Evolutionary conservation across 1,140 invertebrate genomes (phyloP), one percentile per base, ranked within the genome.

Genomic region (Leptestheria dahalacensis): DNA sequence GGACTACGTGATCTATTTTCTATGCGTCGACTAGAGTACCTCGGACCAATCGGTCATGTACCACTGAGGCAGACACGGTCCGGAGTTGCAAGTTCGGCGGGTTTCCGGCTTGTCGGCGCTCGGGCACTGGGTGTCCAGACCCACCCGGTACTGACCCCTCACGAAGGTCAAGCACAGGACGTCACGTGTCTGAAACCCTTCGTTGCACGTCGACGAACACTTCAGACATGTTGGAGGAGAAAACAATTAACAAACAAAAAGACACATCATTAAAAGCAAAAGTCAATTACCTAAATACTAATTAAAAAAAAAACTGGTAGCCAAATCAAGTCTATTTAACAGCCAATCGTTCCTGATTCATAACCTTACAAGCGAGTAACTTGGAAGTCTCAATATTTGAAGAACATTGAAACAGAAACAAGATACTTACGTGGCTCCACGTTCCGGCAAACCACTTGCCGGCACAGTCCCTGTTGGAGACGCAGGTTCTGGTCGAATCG

Each of bases 371-470:
- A n/a, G n/a, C n/a, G n/a, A n/a, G n/a, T n/a, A n/a, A n/a, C n/a
- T n/a, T n/a, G n/a, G n/a, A n/a, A n/a, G n/a, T n/a, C n/a, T n/a
- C 9, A 48, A 63, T 18, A 21, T 24, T 1, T 21, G 48, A 56
- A 29, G 47, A 46, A 62, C 26, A 54, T 10, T 21, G 48, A 20
- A 62, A 48, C 47, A 60, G 33, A 9, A 41, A 9, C 15, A 46
- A 54, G 6, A 55, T 24, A 24, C 49, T 41, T 41, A 41, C 33
- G 68, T 80, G 69, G 3, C 76, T 71, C 84, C 84, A 86, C 1
- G 81, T 76, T 20, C 83, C 81, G 24, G 73, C 69, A 63, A 82
- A 83, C 84, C 84, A 87, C 63, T 80, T 74, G 1, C 78, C 80
- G 20, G 77, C 75, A 66, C 83, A 86, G 3, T 76, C 71, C 55